Percentiles rank a stretch among this genome's conserved stretches.
Evolutionary conservation across 2,797 vertebrate species (phyloP).

Genomic region (Gymnoscopelus braueri): DNA sequence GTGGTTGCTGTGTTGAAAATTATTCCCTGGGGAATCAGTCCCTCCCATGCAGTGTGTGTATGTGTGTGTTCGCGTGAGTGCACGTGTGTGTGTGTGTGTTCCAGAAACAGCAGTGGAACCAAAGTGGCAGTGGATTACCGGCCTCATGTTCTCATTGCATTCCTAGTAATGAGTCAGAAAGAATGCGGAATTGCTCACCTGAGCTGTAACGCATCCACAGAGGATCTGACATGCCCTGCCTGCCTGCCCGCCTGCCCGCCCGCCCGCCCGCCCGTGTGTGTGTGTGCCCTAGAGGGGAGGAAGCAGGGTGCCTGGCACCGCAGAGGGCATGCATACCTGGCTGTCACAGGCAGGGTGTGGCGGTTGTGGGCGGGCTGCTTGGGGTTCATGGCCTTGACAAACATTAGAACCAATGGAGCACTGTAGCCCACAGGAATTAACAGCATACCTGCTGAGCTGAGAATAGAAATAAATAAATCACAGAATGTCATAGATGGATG

Average conservation of each 20-base stretch:
- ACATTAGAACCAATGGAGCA: constrained; percentile 52
- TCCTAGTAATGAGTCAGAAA: constrained; percentile 53
- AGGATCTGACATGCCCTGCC: constrained; percentile 55
- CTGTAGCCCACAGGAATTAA: constrained; percentile 44
- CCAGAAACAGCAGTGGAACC: constrained; percentile 38
- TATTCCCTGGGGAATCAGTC: constrained; percentile 56
- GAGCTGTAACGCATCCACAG: constrained; percentile 56
- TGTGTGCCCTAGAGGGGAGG: constrained; percentile 9
- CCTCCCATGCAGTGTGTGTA: constrained; percentile 5
- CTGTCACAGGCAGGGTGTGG: constrained; percentile 49
- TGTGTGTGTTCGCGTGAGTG: neutral
- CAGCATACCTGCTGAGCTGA: constrained; percentile 30
- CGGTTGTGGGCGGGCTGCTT: constrained; percentile 9
- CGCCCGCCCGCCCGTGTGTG: neutral
- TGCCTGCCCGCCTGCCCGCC: too few species aligned
- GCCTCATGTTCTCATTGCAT: constrained; percentile 52
- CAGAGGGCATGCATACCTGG: constrained; percentile 52
- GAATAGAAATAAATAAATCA: too few species aligned
- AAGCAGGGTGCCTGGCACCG: constrained; percentile 37
- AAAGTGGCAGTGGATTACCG: constrained; percentile 52
- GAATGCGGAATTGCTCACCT: constrained; percentile 70
- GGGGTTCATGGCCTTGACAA: constrained; percentile 49
- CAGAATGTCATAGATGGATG: too few species aligned
- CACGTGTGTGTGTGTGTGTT: constrained; percentile 18
- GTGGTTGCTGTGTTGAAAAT: constrained; percentile 45